Evolutionary conservation across 2,797 vertebrate species (phyloP).

Genomic region (Molothrus ater): DNA sequence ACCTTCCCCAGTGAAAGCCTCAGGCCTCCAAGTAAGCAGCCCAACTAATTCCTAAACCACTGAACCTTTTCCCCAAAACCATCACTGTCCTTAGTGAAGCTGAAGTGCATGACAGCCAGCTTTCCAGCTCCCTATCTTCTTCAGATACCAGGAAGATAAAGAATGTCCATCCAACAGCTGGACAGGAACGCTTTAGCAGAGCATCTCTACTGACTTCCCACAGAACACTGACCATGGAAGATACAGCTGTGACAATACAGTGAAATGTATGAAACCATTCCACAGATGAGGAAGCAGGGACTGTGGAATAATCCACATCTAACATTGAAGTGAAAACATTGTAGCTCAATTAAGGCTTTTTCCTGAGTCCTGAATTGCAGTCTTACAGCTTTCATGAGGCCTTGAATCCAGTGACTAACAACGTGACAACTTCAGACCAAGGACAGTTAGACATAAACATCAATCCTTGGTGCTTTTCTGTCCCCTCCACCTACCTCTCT

Average conservation of each 20-base stretch:
- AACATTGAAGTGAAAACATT: background rate
- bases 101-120: background rate
- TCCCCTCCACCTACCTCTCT: background rate
- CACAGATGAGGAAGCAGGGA: background rate
- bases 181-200: background rate
- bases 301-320: background rate
- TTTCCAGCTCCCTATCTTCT: background rate
- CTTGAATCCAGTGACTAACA: background rate
- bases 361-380: background rate
- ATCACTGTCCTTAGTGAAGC: background rate
- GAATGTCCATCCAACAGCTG: rapidly evolving
- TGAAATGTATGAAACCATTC: background rate
- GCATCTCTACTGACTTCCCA: background rate
- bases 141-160: background rate
- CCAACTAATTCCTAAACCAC: background rate
- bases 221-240: background rate
- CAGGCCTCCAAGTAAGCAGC: background rate
- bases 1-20: background rate
- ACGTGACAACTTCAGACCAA: background rate
- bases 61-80: background rate
- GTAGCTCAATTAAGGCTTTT: background rate
- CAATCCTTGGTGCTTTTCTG: background rate
- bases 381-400: background rate
- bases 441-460: background rate
- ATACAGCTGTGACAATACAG: background rate